phyloP scores from a whole-genome alignment of 2,888 invertebrate genomes.

The Tipula unca region DNA sequence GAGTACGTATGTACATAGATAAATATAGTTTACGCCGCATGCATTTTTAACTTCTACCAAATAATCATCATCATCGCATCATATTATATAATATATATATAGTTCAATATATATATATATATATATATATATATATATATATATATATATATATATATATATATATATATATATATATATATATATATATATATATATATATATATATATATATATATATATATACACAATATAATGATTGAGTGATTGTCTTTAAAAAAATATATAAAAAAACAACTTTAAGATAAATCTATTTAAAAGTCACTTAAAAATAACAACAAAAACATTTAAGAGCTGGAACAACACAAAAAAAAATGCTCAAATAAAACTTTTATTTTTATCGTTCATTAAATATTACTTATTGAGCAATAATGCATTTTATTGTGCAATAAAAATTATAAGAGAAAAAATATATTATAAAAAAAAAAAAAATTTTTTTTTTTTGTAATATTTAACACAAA shows the following conservation, averaged over 20 bases:
- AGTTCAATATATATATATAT: background rate
- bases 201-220: background rate
- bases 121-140: background rate
- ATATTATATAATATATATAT: too few species aligned
- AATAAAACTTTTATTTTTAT: slow-evolving; percentile 3
- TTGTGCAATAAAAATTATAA: slow-evolving; percentile 14
- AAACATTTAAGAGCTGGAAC: slow-evolving; percentile 1
- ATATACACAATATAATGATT: background rate
- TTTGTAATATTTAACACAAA: slow-evolving; percentile 8
- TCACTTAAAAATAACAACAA: background rate
- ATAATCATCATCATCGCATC: background rate
- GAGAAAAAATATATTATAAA: slow-evolving; percentile 2
- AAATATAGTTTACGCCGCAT: background rate
- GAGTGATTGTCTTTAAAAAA: background rate
- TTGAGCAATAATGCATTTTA: slow-evolving; percentile 17
- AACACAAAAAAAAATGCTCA: background rate
- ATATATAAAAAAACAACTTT: background rate
- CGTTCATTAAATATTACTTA: slow-evolving; percentile 19
- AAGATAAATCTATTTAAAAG: background rate
- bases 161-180: background rate
- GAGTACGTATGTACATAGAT: background rate
- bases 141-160: background rate
- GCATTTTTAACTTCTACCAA: background rate
- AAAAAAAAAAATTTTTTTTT: background rate
- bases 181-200: background rate